A percentile compares a stretch with the other conserved stretches of the same genome.
Conservation (phyloP, 2,888 invertebrate species). For the Nomada fabriciana region DNA sequence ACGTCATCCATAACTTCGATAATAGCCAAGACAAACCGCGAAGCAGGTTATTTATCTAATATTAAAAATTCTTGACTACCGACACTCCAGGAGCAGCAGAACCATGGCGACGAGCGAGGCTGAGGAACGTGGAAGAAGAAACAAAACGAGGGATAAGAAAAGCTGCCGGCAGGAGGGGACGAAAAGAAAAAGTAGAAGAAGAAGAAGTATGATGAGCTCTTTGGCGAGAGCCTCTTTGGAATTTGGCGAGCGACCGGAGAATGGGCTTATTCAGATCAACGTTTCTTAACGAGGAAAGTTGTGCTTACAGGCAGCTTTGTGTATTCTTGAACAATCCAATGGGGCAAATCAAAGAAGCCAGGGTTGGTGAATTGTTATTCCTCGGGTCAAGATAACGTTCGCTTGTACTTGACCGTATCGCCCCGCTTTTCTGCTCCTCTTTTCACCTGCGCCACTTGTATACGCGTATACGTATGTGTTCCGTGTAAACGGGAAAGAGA, state of each 20-base stretch:
- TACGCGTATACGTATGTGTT: neutral
- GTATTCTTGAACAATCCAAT: slow-evolving; percentile 59
- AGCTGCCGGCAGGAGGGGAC: neutral
- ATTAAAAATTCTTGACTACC: slow-evolving; percentile 72
- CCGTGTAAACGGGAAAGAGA: neutral
- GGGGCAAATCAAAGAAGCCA: slow-evolving; percentile 58
- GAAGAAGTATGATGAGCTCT: slow-evolving; percentile 55
- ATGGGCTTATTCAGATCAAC: slow-evolving; percentile 73
- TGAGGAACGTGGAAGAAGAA: slow-evolving; percentile 10
- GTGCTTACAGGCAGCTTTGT: slow-evolving; percentile 67
- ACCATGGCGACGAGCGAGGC: slow-evolving; percentile 17
- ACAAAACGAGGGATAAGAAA: slow-evolving; percentile 12
- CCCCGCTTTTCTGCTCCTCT: too few relatives aligned
- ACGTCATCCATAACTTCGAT: slow-evolving; percentile 20
- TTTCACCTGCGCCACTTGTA: too few relatives aligned
- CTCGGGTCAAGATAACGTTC: slow-evolving; percentile 24
- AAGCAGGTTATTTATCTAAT: slow-evolving; percentile 69
- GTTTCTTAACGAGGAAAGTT: slow-evolving; percentile 81
- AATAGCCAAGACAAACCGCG: slow-evolving; percentile 62
- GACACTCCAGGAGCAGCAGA: slow-evolving; percentile 39
- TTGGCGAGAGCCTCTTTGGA: slow-evolving; percentile 59
- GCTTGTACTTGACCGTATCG: neutral
- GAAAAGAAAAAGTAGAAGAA: slow-evolving; percentile 19
- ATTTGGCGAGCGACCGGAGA: slow-evolving; percentile 66
- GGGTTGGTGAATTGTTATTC: slow-evolving; percentile 43